These are phyloP conservation scores for Mobula hypostoma DNA, from an alignment of 2,113 vertebrate genomes.

Conservation along the genomic window DNA sequence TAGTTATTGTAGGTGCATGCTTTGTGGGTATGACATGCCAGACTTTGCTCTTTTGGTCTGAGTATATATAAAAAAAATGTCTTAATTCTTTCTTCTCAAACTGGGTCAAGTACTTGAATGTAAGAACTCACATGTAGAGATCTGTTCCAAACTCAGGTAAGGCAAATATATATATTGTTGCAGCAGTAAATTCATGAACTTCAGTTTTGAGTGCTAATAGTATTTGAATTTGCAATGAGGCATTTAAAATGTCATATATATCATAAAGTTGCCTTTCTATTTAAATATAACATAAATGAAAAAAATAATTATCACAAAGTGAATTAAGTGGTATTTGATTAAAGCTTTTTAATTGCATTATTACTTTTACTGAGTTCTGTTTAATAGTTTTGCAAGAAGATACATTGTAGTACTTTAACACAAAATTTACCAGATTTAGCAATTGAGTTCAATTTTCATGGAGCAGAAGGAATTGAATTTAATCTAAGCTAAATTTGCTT, in stretches of 20 bases:
- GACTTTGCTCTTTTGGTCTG: conserved; percentile 60
- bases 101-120: conserved; percentile 17
- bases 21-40: conserved; percentile 46
- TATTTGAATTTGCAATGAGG: neutral
- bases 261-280: neutral
- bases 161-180: neutral
- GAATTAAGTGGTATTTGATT: neutral
- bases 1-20: conserved; percentile 44
- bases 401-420: neutral
- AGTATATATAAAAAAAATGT: conserved; percentile 51
- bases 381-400: neutral
- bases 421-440: neutral
- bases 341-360: neutral
- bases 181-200: neutral
- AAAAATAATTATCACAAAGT: neutral
- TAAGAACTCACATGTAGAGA: neutral
- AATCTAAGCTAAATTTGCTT: neutral
- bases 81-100: neutral
- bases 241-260: neutral
- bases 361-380: neutral
- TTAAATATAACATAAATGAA: neutral
- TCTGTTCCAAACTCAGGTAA: conserved; percentile 7
- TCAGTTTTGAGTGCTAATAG: neutral
- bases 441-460: neutral
- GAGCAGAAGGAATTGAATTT: neutral